A percentile compares a stretch with the other conserved stretches of the same genome.
phyloP scores from a whole-genome alignment of 2,888 invertebrate genomes.

The Drosophila yooni region DNA sequence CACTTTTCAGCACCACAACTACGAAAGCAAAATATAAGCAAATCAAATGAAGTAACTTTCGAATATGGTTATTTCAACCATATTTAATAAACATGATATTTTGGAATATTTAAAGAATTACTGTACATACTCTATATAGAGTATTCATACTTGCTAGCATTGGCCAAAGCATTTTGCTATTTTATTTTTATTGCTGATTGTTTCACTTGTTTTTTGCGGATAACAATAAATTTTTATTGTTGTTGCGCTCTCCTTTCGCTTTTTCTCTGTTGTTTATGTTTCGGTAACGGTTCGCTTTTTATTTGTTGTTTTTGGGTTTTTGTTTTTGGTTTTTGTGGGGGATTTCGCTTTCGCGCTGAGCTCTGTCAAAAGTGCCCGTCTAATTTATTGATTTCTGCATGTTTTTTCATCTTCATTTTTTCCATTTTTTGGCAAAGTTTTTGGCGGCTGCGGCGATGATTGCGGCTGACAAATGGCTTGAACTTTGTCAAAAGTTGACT shows the following conservation, averaged over 20 bases:
- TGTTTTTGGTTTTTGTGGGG: slow-evolving; percentile 4
- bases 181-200: slow-evolving; percentile 76
- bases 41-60: too few species aligned
- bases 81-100: background rate
- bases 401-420: slow-evolving; percentile 14
- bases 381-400: slow-evolving; percentile 67
- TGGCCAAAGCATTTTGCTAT: slow-evolving; percentile 11
- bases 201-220: slow-evolving; percentile 69
- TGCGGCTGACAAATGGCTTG: slow-evolving; percentile 64
- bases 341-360: slow-evolving; percentile 24
- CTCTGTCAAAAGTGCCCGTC: slow-evolving; percentile 38
- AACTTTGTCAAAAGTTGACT: slow-evolving; percentile 47
- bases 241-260: slow-evolving; percentile 54
- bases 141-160: slow-evolving; percentile 11
- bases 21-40: too few species aligned
- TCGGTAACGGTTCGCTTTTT: slow-evolving; percentile 38
- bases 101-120: background rate
- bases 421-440: slow-evolving; percentile 30
- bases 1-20: background rate
- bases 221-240: slow-evolving; percentile 79
- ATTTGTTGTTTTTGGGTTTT: slow-evolving; percentile 7
- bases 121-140: slow-evolving; percentile 3
- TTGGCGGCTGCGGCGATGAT: slow-evolving; percentile 36
- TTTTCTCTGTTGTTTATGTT: slow-evolving; percentile 46
- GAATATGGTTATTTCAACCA: too few species aligned